A percentile compares a stretch with the other conserved stretches of the same genome.
Conservation (phyloP, 2,888 invertebrate species). For the Clepsis dumicolana region DNA sequence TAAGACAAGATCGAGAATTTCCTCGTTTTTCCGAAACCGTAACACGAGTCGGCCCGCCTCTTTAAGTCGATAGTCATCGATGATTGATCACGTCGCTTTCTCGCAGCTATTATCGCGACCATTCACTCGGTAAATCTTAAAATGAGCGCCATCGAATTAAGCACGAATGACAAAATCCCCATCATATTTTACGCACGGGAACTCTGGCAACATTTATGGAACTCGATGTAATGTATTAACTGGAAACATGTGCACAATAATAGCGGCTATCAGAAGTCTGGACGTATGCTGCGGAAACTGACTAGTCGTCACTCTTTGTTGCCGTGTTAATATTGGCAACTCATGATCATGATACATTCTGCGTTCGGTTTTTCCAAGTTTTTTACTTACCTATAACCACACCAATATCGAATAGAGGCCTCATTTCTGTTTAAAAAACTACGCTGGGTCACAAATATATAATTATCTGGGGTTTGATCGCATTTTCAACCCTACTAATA, state of each 20-base stretch:
- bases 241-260: conserved; percentile 33
- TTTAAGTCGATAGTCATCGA: conserved; percentile 59
- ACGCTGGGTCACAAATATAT: no score
- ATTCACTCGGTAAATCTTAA: conserved; percentile 65
- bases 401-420: no score
- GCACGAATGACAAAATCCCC: conserved; percentile 48
- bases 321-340: background rate
- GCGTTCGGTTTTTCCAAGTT: no score
- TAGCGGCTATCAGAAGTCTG: conserved; percentile 10
- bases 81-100: conserved; percentile 64
- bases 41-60: conserved; percentile 22
- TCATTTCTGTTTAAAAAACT: no score
- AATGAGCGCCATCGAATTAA: conserved; percentile 55
- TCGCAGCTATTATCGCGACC: conserved; percentile 61
- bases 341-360: no score
- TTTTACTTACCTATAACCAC: no score
- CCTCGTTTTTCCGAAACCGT: conserved; percentile 23
- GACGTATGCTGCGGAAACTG: background rate
- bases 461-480: no score
- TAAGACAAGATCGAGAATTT: conserved; percentile 13
- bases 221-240: conserved; percentile 29
- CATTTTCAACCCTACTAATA: no score
- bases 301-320: background rate
- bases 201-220: conserved; percentile 40
- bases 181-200: conserved; percentile 41